These are phyloP conservation scores for Nomada hirtipes DNA, from an alignment of 2,888 invertebrate genomes.

Conservation along the genomic window DNA sequence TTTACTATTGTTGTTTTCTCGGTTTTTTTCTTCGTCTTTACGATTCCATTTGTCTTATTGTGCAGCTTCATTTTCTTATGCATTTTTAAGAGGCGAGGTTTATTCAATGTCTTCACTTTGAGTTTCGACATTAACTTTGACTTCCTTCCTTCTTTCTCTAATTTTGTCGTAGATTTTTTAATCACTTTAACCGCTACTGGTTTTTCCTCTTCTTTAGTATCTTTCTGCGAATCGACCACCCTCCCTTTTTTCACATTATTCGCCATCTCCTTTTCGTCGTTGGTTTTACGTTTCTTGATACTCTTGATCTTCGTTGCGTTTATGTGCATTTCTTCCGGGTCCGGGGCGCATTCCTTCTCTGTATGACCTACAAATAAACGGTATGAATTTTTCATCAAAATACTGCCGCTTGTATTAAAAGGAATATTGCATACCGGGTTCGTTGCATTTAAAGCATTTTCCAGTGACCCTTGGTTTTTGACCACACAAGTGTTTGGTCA, in stretches of 20 bases:
- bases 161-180: constrained; percentile 32
- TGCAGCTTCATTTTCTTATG: constrained; percentile 5
- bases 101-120: constrained; percentile 6
- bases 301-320: constrained; percentile 39
- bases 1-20: constrained; percentile 13
- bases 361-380: constrained; percentile 72
- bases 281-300: constrained; percentile 50
- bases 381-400: not conserved
- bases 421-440: constrained; percentile 65
- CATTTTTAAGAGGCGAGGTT: not conserved
- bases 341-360: constrained; percentile 70
- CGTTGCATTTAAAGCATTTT: constrained; percentile 76
- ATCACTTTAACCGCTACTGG: constrained; percentile 13
- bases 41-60: not conserved
- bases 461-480: constrained; percentile 76
- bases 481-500: constrained; percentile 85
- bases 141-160: constrained; percentile 1
- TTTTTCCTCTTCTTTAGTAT: not conserved
- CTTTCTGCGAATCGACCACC: not conserved
- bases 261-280: not conserved
- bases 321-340: constrained; percentile 3
- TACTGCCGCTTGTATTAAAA: not conserved
- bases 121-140: not conserved
- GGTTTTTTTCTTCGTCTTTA: constrained; percentile 3
- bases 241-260: constrained; percentile 22